These are phyloP conservation scores for Caenorhabditis macrosperma DNA, from an alignment of 2,888 invertebrate species.

Conservation along the genomic window DNA sequence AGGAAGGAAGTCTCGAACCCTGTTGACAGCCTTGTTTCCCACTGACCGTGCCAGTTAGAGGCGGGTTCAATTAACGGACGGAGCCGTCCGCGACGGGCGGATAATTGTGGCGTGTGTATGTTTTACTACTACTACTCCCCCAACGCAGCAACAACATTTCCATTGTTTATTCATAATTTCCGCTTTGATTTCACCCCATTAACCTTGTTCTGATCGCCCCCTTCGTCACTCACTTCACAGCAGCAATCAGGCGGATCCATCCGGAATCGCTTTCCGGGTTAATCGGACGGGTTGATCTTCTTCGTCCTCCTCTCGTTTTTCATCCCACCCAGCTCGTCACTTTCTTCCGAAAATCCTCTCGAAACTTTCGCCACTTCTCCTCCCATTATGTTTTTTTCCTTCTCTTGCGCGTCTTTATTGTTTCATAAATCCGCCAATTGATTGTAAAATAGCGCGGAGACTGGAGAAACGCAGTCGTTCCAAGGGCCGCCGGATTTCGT, in stretches of 20 bases:
- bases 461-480: constrained; percentile 15
- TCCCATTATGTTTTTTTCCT: constrained; percentile 21
- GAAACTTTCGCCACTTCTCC: constrained; percentile 23
- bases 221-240: background rate
- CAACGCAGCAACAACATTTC: constrained; percentile 3
- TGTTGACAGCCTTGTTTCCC: constrained; percentile 10
- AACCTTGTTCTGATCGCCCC: constrained; percentile 22
- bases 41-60: constrained; percentile 34
- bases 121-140: constrained; percentile 17
- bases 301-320: constrained; percentile 19
- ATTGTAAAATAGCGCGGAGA: constrained; percentile 16
- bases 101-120: constrained; percentile 24
- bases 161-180: constrained; percentile 30
- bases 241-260: constrained; percentile 1
- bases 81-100: constrained; percentile 8
- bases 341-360: constrained; percentile 23
- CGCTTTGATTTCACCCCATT: constrained; percentile 32
- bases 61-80: constrained; percentile 43
- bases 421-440: constrained; percentile 53
- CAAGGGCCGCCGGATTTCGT: constrained; percentile 9
- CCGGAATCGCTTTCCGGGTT: constrained; percentile 11
- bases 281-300: constrained; percentile 21
- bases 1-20: too few relatives aligned
- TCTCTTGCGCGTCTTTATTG: constrained; percentile 39
- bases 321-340: constrained; percentile 46